These are phyloP conservation scores for Scolopax bukidnonensis DNA, from an alignment of 2,797 vertebrate genomes.

Conservation along the genomic window DNA sequence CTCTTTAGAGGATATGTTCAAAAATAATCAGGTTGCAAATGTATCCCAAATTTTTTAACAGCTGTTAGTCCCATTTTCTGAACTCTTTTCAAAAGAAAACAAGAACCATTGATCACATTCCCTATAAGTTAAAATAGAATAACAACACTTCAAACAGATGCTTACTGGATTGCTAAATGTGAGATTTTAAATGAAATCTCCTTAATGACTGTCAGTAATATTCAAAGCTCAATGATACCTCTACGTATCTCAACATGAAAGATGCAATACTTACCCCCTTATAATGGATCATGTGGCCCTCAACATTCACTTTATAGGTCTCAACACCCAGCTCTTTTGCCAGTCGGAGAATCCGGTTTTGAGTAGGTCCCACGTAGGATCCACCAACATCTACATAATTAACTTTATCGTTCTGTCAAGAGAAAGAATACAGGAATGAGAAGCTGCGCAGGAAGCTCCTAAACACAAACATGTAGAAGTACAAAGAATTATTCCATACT, in stretches of 20 bases:
- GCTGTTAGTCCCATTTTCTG: background rate
- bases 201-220: background rate
- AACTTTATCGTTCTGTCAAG: constrained; percentile 76
- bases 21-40: background rate
- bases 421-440: background rate
- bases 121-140: background rate
- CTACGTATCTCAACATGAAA: background rate
- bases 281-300: constrained; percentile 69
- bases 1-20: background rate
- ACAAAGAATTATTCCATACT: background rate
- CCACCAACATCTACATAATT: constrained; percentile 83
- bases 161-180: background rate
- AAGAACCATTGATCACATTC: background rate
- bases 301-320: constrained; percentile 80
- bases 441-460: background rate
- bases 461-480: background rate
- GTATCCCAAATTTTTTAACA: background rate
- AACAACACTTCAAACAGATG: background rate
- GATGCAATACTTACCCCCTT: constrained; percentile 70
- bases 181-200: background rate
- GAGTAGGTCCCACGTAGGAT: constrained; percentile 82
- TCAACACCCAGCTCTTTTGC: constrained; percentile 82
- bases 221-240: background rate
- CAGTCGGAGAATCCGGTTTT: constrained; percentile 80
- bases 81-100: background rate